Percentiles rank a stretch among this genome's conserved stretches.
Conservation (phyloP, 2,113 vertebrate species). For the Carlito syrichta region DNA sequence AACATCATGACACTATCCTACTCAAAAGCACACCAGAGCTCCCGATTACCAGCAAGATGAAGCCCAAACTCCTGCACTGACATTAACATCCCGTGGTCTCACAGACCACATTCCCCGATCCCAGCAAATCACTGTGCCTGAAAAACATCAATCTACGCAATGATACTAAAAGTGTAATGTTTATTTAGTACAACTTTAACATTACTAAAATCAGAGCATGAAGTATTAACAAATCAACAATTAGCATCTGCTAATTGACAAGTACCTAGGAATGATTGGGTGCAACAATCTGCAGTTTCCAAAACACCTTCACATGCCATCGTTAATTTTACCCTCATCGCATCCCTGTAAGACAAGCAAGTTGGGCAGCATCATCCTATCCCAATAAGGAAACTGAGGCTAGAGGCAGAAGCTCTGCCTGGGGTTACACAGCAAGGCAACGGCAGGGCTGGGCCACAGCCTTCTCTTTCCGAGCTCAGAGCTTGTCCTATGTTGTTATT, state of each 20-base stretch:
- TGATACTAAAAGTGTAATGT: neutral
- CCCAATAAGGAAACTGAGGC: neutral
- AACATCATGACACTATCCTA: neutral
- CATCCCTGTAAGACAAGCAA: neutral
- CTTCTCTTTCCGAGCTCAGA: neutral
- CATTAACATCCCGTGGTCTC: neutral
- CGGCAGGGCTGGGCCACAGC: neutral
- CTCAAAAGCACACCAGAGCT: neutral
- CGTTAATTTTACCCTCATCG: neutral
- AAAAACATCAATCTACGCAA: neutral
- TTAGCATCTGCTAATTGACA: neutral
- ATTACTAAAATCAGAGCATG: neutral
- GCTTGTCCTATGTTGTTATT: neutral
- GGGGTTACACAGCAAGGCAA: neutral
- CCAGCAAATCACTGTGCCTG: neutral
- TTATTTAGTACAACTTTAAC: neutral
- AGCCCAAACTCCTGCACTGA: neutral
- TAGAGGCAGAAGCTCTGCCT: neutral
- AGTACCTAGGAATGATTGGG: neutral
- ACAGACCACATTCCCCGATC: neutral
- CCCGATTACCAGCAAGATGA: neutral
- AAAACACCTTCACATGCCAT: neutral
- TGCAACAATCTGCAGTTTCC: neutral
- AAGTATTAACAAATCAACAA: neutral
- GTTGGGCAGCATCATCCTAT: neutral